Evolutionary conservation across 2,113 vertebrate genomes (phyloP).

Genomic region (Actenoides hombroni): DNA sequence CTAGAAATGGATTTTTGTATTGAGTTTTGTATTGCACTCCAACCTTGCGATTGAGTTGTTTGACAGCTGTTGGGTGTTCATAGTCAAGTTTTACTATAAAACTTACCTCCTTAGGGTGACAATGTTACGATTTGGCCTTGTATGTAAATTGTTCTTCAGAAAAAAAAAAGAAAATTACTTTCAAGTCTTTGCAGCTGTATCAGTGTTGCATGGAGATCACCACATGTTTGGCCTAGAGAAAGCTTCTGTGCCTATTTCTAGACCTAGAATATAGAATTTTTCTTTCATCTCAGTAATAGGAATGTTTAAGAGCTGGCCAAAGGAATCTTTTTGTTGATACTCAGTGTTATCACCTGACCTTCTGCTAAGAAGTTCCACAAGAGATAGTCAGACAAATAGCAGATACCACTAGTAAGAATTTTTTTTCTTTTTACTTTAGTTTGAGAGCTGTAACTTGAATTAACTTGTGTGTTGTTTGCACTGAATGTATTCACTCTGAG

Average conservation of each 20-base stretch:
- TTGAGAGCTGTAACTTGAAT: conserved; percentile 16
- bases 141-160: background rate
- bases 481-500: background rate
- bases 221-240: background rate
- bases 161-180: background rate
- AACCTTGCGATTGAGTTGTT: background rate
- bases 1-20: conserved; percentile 5
- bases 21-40: conserved; percentile 34
- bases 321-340: background rate
- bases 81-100: conserved; percentile 10
- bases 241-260: background rate
- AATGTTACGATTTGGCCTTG: background rate
- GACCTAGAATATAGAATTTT: background rate
- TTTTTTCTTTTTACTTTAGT: background rate
- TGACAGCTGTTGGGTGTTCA: background rate
- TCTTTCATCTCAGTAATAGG: background rate
- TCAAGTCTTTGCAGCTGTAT: background rate
- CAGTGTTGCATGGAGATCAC: background rate
- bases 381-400: background rate
- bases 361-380: background rate
- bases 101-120: background rate
- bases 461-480: conserved; percentile 11
- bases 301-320: background rate
- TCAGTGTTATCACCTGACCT: background rate
- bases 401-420: background rate